These are phyloP conservation scores for Sakesphorus luctuosus DNA, from an alignment of 2,113 vertebrate species.

Conservation along the genomic window DNA sequence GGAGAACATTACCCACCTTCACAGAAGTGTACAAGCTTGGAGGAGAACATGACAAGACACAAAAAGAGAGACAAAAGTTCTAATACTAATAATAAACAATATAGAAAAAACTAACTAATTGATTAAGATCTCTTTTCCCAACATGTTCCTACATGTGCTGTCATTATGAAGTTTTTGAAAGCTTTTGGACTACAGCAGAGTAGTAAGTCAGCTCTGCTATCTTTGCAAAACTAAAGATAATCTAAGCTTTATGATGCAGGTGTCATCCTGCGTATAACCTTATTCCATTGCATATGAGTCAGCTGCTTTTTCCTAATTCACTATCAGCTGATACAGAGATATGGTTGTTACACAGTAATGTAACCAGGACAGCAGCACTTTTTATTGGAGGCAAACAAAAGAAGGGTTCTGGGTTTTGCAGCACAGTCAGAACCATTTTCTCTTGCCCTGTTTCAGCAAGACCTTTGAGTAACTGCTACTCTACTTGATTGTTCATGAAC, in stretches of 20 bases:
- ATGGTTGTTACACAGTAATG: neutral
- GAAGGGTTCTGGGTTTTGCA: neutral
- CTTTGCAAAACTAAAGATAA: neutral
- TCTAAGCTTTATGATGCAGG: neutral
- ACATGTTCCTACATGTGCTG: accelerated
- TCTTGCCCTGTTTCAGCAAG: neutral
- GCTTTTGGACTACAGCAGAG: neutral
- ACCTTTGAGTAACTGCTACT: neutral
- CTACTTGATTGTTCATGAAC: neutral
- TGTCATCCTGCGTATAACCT: neutral
- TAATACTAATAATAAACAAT: neutral
- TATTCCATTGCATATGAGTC: neutral
- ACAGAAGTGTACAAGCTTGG: neutral
- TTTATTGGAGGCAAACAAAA: neutral
- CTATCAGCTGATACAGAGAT: neutral
- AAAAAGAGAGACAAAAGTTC: neutral
- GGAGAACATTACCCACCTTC: neutral
- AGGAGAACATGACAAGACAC: neutral
- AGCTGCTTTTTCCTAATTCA: neutral
- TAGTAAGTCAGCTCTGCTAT: neutral
- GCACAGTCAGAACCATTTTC: neutral
- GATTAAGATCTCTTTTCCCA: neutral
- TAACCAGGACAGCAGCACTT: neutral
- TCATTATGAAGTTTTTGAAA: neutral
- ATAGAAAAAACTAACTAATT: neutral